A percentile compares a stretch with the other conserved stretches of the same genome.
These are phyloP conservation scores for Tichodroma muraria DNA, from an alignment of 2,113 vertebrate species.

Conservation along the genomic window DNA sequence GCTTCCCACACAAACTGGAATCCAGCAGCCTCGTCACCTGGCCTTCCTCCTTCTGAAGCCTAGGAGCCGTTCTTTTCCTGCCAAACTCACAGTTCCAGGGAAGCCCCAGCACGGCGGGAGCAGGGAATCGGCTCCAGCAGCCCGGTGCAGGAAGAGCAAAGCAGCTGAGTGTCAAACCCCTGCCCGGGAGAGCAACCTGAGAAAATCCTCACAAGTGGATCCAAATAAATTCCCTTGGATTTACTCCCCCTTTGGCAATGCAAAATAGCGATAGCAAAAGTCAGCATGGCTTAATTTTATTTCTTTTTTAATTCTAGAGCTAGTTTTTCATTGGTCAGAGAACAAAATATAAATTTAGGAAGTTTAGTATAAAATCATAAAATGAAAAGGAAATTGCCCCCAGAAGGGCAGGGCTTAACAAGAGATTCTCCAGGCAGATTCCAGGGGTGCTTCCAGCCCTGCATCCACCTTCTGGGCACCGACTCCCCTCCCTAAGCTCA, in stretches of 20 bases:
- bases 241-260: background rate
- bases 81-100: background rate
- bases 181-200: fast-evolving
- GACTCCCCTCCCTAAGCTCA: fast-evolving
- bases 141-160: background rate
- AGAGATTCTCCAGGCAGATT: background rate
- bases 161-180: background rate
- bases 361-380: background rate
- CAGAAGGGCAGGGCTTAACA: background rate
- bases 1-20: background rate
- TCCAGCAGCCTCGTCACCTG: background rate
- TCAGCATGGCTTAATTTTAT: fast-evolving
- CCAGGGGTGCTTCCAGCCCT: background rate
- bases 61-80: fast-evolving
- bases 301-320: background rate
- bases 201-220: background rate
- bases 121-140: background rate
- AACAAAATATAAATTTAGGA: background rate
- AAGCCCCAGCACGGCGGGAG: background rate
- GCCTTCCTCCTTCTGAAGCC: fast-evolving
- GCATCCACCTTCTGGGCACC: fast-evolving
- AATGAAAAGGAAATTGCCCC: background rate
- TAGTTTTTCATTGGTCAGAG: background rate
- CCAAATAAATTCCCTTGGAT: background rate
- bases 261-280: background rate